Base-by-base conservation (phyloP, 2,113 vertebrate species). In the Catharus bicknelli region DNA sequence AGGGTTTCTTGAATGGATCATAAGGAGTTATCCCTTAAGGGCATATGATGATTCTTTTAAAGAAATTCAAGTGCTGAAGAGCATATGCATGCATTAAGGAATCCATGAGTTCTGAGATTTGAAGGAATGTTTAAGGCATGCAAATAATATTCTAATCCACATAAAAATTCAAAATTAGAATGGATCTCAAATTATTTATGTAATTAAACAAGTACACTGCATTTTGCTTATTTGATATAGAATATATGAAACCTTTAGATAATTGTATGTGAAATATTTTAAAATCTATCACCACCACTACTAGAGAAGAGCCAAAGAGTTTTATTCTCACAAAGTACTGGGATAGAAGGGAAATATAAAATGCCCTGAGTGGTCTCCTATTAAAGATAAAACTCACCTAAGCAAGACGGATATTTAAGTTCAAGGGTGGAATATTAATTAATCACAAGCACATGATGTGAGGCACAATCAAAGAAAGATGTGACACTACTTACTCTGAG, bases 401-500 rank as follows among this genome's bases (percentile, higher is more conserved):
- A 79, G 34, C 8, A 32, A 83, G 40, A 61, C 79, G 12, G 42
- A 4, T 22, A 83, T n/a, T 55, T 66, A 68, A 61, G 32, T 69
- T 87, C 27, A 80, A 81, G 58, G 53, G 12, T 10, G 12, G 40
- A 83, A 83, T 47, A 68, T 27, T 48, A 48, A 82, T 19, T 48
- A 54, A 82, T 19, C 27, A 47, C 12, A 50, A 67, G 48, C 16
- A 81, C 47, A 48, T 13, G 47, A 48, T 48, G 47, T 38, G 16
- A 73, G 38, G 32, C 55, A 86, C 15, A 70, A 72, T 5, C 43
- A 80, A 81, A 86, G 7, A 48, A 19, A 88, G 59, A 66, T 16
- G 29, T 53, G 63, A 76, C 7, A 34, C 61, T 96, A 98, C 97
- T 98, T 97, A 99, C 99, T 98, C 99, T 98, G 95, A 99, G 98